These are phyloP conservation scores for Ascaphus truei DNA, from an alignment of 2,113 vertebrate genomes.

Conservation along the genomic window DNA sequence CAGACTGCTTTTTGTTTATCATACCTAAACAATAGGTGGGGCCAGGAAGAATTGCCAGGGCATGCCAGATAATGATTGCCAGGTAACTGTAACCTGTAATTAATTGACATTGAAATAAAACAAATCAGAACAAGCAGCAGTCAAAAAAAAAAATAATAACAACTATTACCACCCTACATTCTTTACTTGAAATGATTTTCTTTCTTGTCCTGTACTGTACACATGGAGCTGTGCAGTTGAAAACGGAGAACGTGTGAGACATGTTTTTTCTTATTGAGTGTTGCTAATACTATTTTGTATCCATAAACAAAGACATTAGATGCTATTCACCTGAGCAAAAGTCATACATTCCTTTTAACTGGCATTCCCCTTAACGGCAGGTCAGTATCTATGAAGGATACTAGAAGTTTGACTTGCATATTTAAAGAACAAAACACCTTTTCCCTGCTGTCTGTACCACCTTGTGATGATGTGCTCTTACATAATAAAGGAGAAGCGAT, in stretches of 20 bases:
- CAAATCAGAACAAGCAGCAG: conserved; percentile 40
- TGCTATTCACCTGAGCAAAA: conserved; percentile 7
- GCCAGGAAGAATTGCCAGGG: conserved; percentile 41
- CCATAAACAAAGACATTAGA: conserved; percentile 13
- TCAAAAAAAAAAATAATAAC: conserved; percentile 37
- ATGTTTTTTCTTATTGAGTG: conserved; percentile 6
- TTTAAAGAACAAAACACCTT: too few species aligned
- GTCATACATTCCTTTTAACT: conserved; percentile 8
- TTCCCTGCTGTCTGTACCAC: too few species aligned
- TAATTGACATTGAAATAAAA: conserved; percentile 43
- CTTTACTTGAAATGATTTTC: conserved; percentile 33
- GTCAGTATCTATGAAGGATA: conserved; percentile 1
- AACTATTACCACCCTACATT: conserved; percentile 32
- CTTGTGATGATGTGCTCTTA: too few species aligned
- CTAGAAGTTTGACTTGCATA: too few species aligned
- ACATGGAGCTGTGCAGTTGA: not conserved
- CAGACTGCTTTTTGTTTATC: conserved; percentile 31
- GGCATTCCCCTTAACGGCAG: not conserved
- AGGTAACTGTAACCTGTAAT: conserved; percentile 49
- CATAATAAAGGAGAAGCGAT: too few species aligned
- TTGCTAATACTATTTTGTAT: not conserved
- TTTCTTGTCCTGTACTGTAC: conserved; percentile 28
- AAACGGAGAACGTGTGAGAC: not conserved
- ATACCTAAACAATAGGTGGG: conserved; percentile 43
- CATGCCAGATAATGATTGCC: conserved; percentile 44